These are phyloP conservation scores for Limulus polyphemus DNA, from an alignment of 2,888 invertebrate genomes.

Conservation along the genomic window DNA sequence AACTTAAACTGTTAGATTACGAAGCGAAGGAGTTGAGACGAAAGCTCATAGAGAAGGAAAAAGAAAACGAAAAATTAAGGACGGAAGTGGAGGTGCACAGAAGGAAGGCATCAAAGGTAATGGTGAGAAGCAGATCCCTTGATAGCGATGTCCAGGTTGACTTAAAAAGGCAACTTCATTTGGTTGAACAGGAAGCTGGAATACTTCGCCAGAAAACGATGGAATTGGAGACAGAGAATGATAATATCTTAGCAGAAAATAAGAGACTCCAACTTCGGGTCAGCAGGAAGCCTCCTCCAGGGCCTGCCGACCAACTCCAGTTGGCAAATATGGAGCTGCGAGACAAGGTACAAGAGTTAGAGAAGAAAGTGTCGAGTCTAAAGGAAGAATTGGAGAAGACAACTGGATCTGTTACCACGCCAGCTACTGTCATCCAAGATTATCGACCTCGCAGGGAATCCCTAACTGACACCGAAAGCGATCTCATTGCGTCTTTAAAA, in stretches of 20 bases:
- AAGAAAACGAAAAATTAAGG: constrained; percentile 60
- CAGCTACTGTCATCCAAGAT: constrained; percentile 9
- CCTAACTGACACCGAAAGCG: constrained; percentile 22
- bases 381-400: constrained; percentile 16
- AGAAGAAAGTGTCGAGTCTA: constrained; percentile 41
- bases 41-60: constrained; percentile 61
- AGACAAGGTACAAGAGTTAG: constrained; percentile 49
- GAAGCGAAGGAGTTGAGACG: constrained; percentile 60
- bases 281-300: constrained; percentile 29
- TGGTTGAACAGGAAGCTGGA: constrained; percentile 61
- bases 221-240: constrained; percentile 56
- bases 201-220: constrained; percentile 49
- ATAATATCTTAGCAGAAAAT: constrained; percentile 58
- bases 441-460: constrained; percentile 16
- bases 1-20: constrained; percentile 45
- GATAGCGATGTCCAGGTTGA: constrained; percentile 44
- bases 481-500: constrained; percentile 25
- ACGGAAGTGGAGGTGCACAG: constrained; percentile 51
- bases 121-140: constrained; percentile 35
- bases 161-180: constrained; percentile 57
- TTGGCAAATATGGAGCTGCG: constrained; percentile 42
- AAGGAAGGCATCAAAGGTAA: constrained; percentile 30
- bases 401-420: background rate
- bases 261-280: constrained; percentile 50
- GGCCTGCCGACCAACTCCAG: constrained; percentile 27